Evolutionary conservation across 2,888 invertebrate genomes (phyloP), one percentile per base, ranked within the genome.

Genomic region (Pterostichus madidus): DNA sequence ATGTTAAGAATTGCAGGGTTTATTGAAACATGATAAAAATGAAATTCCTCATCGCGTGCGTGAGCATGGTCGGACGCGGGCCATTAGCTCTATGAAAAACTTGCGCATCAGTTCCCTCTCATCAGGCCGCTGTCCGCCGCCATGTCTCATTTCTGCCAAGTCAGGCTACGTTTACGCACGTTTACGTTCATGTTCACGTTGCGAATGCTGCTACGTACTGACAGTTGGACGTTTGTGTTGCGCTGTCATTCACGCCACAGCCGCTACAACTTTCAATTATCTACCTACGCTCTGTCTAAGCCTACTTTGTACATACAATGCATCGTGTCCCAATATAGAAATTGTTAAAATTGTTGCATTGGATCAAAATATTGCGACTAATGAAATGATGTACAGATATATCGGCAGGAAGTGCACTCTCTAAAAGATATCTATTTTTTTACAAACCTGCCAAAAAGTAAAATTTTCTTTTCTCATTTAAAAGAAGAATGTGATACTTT

Each of bases 11-110:
- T 59, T 59, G 59, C 59, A 59, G 59, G 31, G 59, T n/a, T 49
- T 10, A 49, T 49, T 49, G n/a, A 49, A 11, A 49, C 2, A 13
- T 49, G 1, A 13, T 10, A 49, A 24, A 49, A 49, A 49, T 59
- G 59, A 59, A 59, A 59, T 59, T 59, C 59, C 59, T 59, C 13
- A 31, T 59, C 59, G 59, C 59, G 31, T 59, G 59, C 59, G 17
- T n/a, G n/a, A n/a, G 59, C 59, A 11, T 15, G 31, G 59, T 31
- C 31, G 59, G 8, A 31, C 49, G 5, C 49, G 13, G 49, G 8
- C 59, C 59, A 59, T 59, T 59, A 59, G 49, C 49, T 49, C 13
- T 49, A 1, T 49, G 49, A 49, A 49, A 49, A 49, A 59, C 17
- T 24, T 24, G 53, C 59, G 8, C 39, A 39, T 39, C 39, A 39